These are phyloP conservation scores for Lytechinus variegatus DNA, from an alignment of 35 echinoderm and acorn worm genomes.

Conservation along the genomic window DNA sequence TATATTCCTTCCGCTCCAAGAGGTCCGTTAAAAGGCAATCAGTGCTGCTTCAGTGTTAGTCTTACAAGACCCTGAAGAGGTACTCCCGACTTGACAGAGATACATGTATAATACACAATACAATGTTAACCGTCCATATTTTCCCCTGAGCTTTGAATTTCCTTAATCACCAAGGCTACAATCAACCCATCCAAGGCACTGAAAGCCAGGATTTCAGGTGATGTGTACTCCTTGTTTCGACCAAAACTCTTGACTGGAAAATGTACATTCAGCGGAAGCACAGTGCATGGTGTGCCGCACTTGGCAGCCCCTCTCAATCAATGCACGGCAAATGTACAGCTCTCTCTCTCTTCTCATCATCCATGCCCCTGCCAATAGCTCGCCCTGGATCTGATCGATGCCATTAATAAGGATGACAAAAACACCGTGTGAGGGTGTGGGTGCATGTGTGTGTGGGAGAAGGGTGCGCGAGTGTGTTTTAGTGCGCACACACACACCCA, in stretches of 20 bases:
- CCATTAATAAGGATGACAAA: constrained; percentile 37
- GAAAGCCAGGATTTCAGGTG: neutral
- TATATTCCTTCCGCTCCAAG: neutral
- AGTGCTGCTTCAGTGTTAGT: neutral
- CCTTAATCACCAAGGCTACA: neutral
- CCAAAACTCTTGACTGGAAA: neutral
- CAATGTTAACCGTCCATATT: neutral
- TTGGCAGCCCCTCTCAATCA: constrained; percentile 21
- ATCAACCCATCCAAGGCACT: neutral
- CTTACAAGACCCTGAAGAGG: neutral
- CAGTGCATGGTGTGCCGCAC: neutral
- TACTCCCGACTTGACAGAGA: neutral
- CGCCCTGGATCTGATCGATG: constrained; percentile 41
- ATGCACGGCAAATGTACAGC: constrained; percentile 24
- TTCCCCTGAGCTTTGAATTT: neutral
- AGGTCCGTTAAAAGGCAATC: constrained; percentile 1
- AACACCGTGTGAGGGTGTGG: neutral
- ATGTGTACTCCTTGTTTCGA: constrained; percentile 17
- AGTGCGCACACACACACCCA: neutral
- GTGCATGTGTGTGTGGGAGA: neutral
- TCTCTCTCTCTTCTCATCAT: neutral
- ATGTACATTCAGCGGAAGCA: constrained; percentile 16
- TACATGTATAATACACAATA: neutral
- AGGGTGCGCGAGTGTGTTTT: neutral
- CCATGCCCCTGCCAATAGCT: neutral